Conservation (phyloP, 2,888 invertebrate genomes). For the Drosophila trichaetosa region DNA sequence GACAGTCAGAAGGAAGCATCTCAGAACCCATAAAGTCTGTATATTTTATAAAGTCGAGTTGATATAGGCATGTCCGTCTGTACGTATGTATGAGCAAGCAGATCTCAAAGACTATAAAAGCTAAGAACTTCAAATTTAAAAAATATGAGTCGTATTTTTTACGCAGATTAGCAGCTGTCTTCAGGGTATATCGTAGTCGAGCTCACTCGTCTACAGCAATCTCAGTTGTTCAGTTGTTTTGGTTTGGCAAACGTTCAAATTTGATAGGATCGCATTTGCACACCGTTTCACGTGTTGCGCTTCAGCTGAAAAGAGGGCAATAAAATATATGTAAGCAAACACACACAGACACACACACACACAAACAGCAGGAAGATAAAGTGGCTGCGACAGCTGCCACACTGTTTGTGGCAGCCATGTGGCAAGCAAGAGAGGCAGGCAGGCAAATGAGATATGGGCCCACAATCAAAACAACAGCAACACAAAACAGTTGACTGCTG, state of each 20-base stretch:
- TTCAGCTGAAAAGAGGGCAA: conserved; percentile 40
- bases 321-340: conserved; percentile 28
- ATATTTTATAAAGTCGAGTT: not conserved
- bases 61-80: not conserved
- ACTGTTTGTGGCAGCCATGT: conserved; percentile 20
- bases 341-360: not conserved
- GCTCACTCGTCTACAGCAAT: not conserved
- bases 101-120: not conserved
- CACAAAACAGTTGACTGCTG: conserved; percentile 6
- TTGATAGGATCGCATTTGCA: conserved; percentile 59
- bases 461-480: conserved; percentile 8
- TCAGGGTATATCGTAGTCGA: not conserved
- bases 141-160: not conserved
- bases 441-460: conserved; percentile 25
- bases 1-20: not conserved
- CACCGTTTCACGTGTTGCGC: conserved; percentile 30
- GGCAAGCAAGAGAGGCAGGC: conserved; percentile 9
- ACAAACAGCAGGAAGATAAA: conserved; percentile 46
- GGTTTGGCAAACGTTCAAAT: conserved; percentile 30
- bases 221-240: conserved; percentile 23
- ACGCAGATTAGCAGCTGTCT: not conserved
- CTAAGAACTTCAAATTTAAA: not conserved
- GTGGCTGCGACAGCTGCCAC: conserved; percentile 42
- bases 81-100: not conserved
- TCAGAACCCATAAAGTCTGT: not conserved